Percentiles rank a stretch among this genome's conserved stretches.
phyloP scores from a whole-genome alignment of 2,888 invertebrate species.

The Caenorhabditis drosophilae region DNA sequence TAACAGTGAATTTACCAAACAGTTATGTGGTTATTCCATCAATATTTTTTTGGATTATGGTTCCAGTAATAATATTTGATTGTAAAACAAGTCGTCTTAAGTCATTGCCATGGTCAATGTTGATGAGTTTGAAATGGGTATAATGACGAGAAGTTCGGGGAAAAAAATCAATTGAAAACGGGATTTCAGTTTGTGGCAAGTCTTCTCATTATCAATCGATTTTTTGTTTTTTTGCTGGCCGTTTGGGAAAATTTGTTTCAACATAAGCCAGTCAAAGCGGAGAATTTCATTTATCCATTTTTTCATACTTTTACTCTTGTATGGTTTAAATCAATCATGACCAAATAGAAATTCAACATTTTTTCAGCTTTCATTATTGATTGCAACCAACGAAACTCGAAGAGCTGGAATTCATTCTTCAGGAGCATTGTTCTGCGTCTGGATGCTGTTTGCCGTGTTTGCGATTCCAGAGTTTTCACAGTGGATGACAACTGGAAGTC shows the following conservation, averaged over 20 bases:
- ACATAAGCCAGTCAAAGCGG: slow-evolving; percentile 45
- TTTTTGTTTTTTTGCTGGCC: slow-evolving; percentile 41
- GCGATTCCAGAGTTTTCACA: slow-evolving; percentile 73
- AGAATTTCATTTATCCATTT: slow-evolving; percentile 58
- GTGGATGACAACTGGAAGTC: slow-evolving; percentile 59
- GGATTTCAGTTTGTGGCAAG: slow-evolving; percentile 32
- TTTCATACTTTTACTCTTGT: slow-evolving; percentile 58
- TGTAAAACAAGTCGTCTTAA: slow-evolving; percentile 30
- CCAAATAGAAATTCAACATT: no score
- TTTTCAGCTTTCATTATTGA: slow-evolving; percentile 34
- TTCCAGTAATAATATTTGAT: slow-evolving; percentile 59
- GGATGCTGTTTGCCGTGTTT: slow-evolving; percentile 80
- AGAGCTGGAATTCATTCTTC: slow-evolving; percentile 86
- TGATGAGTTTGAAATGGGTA: slow-evolving; percentile 62
- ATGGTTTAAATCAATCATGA: no score
- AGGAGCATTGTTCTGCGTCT: slow-evolving; percentile 87
- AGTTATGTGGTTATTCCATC: slow-evolving; percentile 52
- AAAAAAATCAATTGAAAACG: not conserved
- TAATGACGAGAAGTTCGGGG: not conserved
- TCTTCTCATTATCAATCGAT: slow-evolving; percentile 31
- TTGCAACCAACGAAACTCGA: slow-evolving; percentile 73
- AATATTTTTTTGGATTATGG: slow-evolving; percentile 57
- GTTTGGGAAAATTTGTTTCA: slow-evolving; percentile 53
- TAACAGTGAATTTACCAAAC: slow-evolving; percentile 21
- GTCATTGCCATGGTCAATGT: slow-evolving; percentile 54